Percentiles rank a stretch among this genome's conserved stretches.
phyloP scores from a whole-genome alignment of 2,797 vertebrate species.

The Alca torda region DNA sequence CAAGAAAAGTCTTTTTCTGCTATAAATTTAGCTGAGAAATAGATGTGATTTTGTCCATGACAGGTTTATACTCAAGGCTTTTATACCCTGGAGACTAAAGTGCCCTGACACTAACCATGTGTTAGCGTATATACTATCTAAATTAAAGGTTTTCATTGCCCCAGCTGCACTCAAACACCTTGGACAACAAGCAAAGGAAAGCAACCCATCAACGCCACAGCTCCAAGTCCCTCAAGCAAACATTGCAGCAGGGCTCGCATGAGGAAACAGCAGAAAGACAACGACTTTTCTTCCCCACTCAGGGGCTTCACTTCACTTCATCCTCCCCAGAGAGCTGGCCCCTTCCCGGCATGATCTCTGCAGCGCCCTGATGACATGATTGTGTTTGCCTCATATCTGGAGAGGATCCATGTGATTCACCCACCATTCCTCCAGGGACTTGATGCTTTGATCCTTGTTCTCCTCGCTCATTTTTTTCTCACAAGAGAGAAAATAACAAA shows the following conservation, averaged over 20 bases:
- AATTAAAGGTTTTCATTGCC: not conserved
- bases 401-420: slow-evolving; percentile 19
- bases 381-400: not conserved
- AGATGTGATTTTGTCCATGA: not conserved
- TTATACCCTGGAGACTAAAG: not conserved
- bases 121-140: not conserved
- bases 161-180: not conserved
- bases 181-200: not conserved
- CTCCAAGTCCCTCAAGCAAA: not conserved
- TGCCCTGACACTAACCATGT: not conserved
- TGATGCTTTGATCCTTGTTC: not conserved
- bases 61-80: not conserved
- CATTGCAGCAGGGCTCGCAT: accelerated
- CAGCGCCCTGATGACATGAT: not conserved
- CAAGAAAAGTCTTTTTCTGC: not conserved
- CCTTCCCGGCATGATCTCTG: not conserved
- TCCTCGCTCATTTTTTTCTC: not conserved
- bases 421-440: not conserved
- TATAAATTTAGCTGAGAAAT: not conserved
- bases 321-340: not conserved
- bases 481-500: not conserved
- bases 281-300: not conserved
- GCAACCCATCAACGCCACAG: no score
- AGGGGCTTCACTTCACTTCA: not conserved
- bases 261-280: not conserved